Evolutionary conservation across 2,113 vertebrate genomes (phyloP).

Genomic region (Phylloscopus trochilus): DNA sequence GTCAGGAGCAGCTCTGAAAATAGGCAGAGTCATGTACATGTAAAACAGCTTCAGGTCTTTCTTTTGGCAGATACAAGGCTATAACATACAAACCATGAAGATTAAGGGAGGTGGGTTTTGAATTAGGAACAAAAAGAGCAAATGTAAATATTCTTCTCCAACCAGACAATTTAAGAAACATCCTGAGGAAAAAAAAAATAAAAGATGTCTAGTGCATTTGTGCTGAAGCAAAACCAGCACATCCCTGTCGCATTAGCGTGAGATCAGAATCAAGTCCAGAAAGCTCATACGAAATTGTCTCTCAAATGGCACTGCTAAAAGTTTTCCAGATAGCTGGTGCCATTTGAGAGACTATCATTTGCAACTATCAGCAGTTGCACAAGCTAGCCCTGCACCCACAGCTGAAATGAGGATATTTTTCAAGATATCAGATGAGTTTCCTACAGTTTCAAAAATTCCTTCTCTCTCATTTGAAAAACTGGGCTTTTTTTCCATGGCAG

Average conservation of each 20-base stretch:
- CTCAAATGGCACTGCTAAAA: background rate
- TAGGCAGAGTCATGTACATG: background rate
- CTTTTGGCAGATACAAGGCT: background rate
- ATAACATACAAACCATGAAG: background rate
- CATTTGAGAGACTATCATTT: background rate
- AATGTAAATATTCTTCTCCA: background rate
- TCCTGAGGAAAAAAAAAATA: background rate
- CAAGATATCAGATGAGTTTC: conserved; percentile 57
- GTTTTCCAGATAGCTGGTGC: background rate
- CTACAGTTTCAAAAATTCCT: conserved; percentile 63
- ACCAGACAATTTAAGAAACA: background rate
- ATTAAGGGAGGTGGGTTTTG: background rate
- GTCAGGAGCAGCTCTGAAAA: background rate
- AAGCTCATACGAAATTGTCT: background rate
- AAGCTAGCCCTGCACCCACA: conserved; percentile 37
- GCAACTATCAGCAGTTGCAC: background rate
- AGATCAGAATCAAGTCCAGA: background rate
- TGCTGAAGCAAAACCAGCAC: background rate
- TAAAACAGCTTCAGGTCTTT: background rate
- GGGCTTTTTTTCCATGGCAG: background rate
- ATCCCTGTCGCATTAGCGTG: background rate
- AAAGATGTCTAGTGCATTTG: background rate
- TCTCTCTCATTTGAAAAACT: conserved; percentile 38
- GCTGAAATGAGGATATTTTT: conserved; percentile 55
- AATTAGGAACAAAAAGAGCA: background rate